phyloP scores from a whole-genome alignment of 2,113 vertebrate species.

The Furnarius figulus region DNA sequence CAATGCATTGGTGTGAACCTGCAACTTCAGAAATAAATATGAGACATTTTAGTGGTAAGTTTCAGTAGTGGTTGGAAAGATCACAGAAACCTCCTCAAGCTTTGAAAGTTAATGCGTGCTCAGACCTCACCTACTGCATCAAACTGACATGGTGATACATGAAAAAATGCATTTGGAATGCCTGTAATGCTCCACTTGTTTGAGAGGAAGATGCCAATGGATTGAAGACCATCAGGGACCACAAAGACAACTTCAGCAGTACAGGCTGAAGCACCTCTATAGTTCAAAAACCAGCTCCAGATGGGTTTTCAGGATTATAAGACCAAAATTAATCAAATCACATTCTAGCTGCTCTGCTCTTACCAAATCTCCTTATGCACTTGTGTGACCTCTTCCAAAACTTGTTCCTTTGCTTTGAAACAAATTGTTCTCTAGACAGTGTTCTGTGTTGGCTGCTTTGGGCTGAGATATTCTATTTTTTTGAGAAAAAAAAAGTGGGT shows the following conservation, averaged over 20 bases:
- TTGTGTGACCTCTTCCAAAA: not conserved
- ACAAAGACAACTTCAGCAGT: not conserved
- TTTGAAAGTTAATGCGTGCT: not conserved
- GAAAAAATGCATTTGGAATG: not conserved
- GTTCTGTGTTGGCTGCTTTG: not conserved
- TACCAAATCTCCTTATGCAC: not conserved
- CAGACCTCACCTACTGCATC: not conserved
- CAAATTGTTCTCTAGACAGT: not conserved
- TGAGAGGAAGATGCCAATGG: not conserved
- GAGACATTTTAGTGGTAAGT: not conserved
- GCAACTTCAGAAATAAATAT: not conserved
- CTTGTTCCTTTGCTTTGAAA: not conserved
- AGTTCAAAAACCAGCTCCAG: not conserved
- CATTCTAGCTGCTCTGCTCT: not conserved
- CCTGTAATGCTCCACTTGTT: not conserved
- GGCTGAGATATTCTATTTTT: not conserved
- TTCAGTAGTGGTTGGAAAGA: not conserved
- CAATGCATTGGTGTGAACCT: not conserved
- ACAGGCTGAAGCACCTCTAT: not conserved
- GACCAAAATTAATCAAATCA: not conserved
- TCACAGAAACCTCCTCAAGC: not conserved
- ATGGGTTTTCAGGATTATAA: not conserved
- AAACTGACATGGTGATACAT: rapidly evolving
- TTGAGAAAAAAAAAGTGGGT: too few species aligned
- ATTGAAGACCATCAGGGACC: not conserved